These are phyloP conservation scores for Eubasilissa regina DNA, from an alignment of 1,140 invertebrate species.

Conservation along the genomic window DNA sequence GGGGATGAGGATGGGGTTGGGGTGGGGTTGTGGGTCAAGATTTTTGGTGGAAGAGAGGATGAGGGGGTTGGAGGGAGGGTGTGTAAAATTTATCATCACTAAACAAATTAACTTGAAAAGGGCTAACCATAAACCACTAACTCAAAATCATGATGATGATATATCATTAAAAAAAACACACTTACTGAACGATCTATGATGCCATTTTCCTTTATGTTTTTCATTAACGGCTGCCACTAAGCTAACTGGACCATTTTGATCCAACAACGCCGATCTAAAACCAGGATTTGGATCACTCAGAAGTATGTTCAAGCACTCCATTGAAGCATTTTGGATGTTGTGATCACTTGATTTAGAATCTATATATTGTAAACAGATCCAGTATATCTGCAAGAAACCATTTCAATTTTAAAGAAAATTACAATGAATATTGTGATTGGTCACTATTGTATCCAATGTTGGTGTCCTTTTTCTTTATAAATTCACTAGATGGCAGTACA, in stretches of 20 bases:
- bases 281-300: conserved; percentile 78
- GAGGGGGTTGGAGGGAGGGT: no score
- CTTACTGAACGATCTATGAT: conserved; percentile 72
- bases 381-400: conserved; percentile 79
- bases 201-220: conserved; percentile 64
- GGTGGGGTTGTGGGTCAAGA: no score
- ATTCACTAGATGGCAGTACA: no score
- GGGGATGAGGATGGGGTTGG: no score
- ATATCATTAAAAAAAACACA: conserved; percentile 43
- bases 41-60: no score
- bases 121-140: no score
- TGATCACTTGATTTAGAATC: conserved; percentile 80
- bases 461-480: no score
- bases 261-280: conserved; percentile 75
- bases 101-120: no score
- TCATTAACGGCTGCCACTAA: conserved; percentile 71
- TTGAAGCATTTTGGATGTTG: conserved; percentile 86
- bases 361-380: conserved; percentile 83
- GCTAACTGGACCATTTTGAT: conserved; percentile 62
- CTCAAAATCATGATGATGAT: no score
- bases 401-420: not conserved
- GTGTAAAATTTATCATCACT: no score
- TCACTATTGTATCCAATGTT: no score
- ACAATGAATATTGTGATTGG: no score
- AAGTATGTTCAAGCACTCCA: conserved; percentile 86